Evolutionary conservation across 2,888 invertebrate genomes (phyloP), one percentile per base, ranked within the genome.

Genomic region (Drosophila trichaetosa): DNA sequence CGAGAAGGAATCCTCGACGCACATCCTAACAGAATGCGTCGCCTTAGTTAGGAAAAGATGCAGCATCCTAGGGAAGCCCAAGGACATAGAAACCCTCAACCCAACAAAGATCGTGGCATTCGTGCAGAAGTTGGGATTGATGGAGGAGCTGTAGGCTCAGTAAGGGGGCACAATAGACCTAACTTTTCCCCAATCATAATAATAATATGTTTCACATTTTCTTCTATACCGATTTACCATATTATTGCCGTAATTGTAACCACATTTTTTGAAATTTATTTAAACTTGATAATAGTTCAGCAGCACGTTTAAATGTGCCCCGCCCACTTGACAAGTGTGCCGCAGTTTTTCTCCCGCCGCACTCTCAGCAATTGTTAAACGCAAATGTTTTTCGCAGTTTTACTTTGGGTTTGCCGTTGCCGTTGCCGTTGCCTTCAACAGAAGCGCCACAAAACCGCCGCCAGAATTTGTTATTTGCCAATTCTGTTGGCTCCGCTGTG

Each of bases 311-410:
- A 60, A 31, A n/a, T 36, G 51, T 16, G 46, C 13, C 11, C 46
- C 38, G 33, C 31, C 29, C 42, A 34, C 33, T 46, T 49, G 33
- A 27, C 29, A 48, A 58, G n/a, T 38, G 33, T 46, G 16, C 8
- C 16, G 48, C 21, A 52, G 48, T 59, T 51, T 27, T 11, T 46
- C 38, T 13, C 21, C 46, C n/a, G 4, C 29, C n/a, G 4, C 49
- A 27, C 38, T 67, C 57, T 54, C 66, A 56, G 67, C 82, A 76
- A 74, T 74, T 82, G 73, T 69, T 68, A 69, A 73, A 70, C 66
- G 69, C 67, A 69, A 84, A 73, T 81, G 68, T 63, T 81, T 66
- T 73, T 62, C 46, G 69, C 62, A 76, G 64, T 80, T 73, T 69
- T 67, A 65, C 64, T 75, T 76, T 76, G 52, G 73, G 73, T 68